A percentile compares a stretch with the other conserved stretches of the same genome.
These are phyloP conservation scores for Cardiocondyla obscurior DNA, from an alignment of 1,140 invertebrate species.

Conservation along the genomic window DNA sequence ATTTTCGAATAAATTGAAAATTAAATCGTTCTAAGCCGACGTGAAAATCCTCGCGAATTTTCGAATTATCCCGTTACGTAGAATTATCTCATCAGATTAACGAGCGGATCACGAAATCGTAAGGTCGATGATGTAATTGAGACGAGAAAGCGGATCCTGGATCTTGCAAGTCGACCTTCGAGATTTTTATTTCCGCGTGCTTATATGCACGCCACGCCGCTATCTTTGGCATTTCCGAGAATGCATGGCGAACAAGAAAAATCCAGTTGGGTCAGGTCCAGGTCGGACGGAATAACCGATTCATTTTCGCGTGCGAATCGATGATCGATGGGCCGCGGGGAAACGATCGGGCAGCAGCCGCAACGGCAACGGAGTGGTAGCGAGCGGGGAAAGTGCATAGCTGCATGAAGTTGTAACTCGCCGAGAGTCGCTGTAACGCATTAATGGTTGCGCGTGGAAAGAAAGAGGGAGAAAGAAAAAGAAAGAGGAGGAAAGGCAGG, in stretches of 20 bases:
- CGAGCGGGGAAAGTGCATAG: conserved; percentile 70
- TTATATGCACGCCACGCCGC: no score
- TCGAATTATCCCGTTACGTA: background rate
- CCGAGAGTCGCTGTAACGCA: conserved; percentile 53
- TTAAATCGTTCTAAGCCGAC: background rate
- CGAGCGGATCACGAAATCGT: background rate
- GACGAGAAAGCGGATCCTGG: background rate
- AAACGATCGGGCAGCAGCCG: background rate
- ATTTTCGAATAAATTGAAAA: background rate
- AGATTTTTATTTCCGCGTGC: conserved; percentile 17
- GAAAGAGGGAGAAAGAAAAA: conserved; percentile 4
- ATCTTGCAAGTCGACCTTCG: conserved; percentile 23
- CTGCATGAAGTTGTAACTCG: conserved; percentile 66
- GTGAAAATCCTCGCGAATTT: background rate
- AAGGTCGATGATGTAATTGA: conserved; percentile 30
- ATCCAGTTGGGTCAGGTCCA: background rate
- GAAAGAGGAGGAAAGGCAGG: background rate
- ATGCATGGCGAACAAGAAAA: background rate
- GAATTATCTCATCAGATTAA: conserved; percentile 1
- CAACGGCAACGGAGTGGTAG: background rate
- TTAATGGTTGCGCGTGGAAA: conserved; percentile 57
- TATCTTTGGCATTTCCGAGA: background rate
- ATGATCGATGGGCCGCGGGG: background rate
- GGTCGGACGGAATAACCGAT: no score
- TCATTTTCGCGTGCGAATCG: background rate